Conservation (phyloP, 2,888 invertebrate species). For the Stenichneumon culpator region DNA sequence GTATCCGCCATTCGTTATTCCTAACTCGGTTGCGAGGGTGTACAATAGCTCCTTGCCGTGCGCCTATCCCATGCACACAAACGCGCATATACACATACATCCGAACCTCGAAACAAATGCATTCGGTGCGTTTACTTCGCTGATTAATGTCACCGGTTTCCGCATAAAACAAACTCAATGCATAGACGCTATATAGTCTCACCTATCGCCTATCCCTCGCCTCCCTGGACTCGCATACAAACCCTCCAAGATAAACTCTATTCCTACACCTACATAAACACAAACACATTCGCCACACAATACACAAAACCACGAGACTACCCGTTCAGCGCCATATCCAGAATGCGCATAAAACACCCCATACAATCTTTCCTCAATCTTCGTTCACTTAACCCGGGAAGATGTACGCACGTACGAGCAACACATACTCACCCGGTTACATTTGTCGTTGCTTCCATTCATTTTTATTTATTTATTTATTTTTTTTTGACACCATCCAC, state of each 20-base stretch:
- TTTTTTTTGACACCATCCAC: background rate
- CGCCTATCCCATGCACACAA: background rate
- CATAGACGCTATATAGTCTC: background rate
- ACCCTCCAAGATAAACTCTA: background rate
- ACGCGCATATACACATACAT: background rate
- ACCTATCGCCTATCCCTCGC: background rate
- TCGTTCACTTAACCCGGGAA: background rate
- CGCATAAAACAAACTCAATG: background rate
- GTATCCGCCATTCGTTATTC: constrained; percentile 15
- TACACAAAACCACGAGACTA: background rate
- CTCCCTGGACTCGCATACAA: background rate
- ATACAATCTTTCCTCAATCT: constrained; percentile 16
- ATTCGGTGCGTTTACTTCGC: constrained; percentile 19
- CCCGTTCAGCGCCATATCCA: constrained; percentile 9
- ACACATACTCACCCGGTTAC: background rate
- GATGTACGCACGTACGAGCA: too few relatives aligned
- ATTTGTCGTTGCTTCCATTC: background rate
- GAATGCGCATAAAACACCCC: background rate
- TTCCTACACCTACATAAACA: background rate
- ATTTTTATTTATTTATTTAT: background rate
- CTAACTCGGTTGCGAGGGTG: constrained; percentile 18
- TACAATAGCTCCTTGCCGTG: background rate
- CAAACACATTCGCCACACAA: background rate
- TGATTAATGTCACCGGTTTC: constrained; percentile 25
- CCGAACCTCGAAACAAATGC: constrained; percentile 3